Conservation (phyloP, 2,113 vertebrate genomes). For the Microtus montanus region DNA sequence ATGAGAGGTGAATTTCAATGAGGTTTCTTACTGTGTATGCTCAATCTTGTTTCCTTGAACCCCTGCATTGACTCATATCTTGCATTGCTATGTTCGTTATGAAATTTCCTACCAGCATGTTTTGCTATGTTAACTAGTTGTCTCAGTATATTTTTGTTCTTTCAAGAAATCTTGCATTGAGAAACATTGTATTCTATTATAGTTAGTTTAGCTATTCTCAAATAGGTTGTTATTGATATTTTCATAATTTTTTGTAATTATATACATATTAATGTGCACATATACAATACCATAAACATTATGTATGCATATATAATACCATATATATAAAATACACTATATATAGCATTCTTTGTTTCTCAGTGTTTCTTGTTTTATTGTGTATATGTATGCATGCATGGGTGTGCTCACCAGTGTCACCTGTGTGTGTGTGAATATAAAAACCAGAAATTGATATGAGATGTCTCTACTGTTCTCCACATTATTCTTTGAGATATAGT, state of each 20-base stretch:
- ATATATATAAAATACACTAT: neutral
- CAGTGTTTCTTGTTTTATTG: neutral
- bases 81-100: neutral
- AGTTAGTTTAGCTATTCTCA: constrained; percentile 17
- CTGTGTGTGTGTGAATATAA: neutral
- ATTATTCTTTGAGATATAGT: neutral
- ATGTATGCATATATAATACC: neutral
- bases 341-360: neutral
- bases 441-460: neutral
- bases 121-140: neutral
- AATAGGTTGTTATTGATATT: neutral
- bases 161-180: constrained; percentile 4
- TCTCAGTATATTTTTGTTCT: neutral
- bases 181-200: neutral
- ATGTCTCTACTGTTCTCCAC: neutral
- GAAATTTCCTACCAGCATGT: neutral
- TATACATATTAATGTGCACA: neutral
- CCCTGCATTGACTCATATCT: neutral
- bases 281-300: neutral
- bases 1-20: constrained; percentile 53
- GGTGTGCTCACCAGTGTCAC: neutral
- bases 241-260: constrained; percentile 21
- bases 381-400: neutral
- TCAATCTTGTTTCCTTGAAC: neutral
- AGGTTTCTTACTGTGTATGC: neutral